Conservation (phyloP, 1,140 invertebrate genomes). For the Ganaspis sp. region DNA sequence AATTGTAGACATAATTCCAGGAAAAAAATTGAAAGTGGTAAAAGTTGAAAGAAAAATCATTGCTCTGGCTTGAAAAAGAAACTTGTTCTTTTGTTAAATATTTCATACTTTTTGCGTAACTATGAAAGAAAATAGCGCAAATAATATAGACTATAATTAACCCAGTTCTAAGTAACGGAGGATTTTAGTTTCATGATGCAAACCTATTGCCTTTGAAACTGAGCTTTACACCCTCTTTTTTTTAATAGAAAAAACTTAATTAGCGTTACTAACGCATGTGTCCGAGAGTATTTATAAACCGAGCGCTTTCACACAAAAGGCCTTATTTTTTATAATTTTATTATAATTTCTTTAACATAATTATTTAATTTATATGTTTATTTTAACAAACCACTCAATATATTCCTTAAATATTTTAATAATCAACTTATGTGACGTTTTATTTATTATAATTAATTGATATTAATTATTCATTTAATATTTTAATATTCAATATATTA, state of each 20-base stretch:
- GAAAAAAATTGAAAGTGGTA: constrained; percentile 2
- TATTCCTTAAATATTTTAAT: no score
- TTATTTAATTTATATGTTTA: no score
- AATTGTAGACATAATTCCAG: background rate
- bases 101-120: background rate
- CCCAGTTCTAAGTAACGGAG: background rate
- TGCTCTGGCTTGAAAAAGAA: constrained; percentile 3
- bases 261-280: background rate
- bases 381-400: no score
- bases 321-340: no score
- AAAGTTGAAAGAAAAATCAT: constrained; percentile 9
- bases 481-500: no score
- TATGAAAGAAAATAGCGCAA: constrained; percentile 7
- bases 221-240: background rate
- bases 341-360: no score
- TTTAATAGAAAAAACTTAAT: background rate
- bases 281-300: background rate
- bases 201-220: background rate
- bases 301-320: background rate
- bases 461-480: no score
- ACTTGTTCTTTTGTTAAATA: constrained; percentile 14
- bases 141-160: constrained; percentile 7
- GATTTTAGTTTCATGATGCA: constrained; percentile 4
- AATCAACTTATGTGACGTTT: no score
- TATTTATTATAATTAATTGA: no score